phyloP scores from a whole-genome alignment of 2,113 vertebrate species.

The Cephalophus harveyi region DNA sequence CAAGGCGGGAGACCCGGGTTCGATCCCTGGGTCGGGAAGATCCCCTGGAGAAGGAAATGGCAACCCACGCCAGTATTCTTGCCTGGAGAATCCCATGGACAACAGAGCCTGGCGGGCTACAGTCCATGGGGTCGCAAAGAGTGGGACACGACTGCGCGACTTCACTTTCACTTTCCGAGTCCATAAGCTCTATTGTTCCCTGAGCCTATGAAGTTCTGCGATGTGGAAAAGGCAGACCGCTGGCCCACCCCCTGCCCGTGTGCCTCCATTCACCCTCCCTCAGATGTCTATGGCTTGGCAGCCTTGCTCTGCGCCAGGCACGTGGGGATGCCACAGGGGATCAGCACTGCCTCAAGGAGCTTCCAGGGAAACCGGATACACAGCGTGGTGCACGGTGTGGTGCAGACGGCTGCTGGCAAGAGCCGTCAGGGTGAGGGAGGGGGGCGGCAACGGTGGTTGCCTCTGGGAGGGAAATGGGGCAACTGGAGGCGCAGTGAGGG shows the following conservation, averaged over 20 bases:
- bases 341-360: not conserved
- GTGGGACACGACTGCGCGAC: not conserved
- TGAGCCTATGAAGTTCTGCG: not conserved
- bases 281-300: too few species aligned
- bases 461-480: not conserved
- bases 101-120: not conserved
- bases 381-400: not conserved
- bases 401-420: not conserved
- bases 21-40: not conserved
- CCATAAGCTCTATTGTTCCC: not conserved
- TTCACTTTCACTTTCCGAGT: not conserved
- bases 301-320: not conserved
- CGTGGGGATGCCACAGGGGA: rapidly evolving
- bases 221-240: not conserved
- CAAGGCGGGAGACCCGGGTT: not conserved
- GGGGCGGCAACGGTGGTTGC: not conserved
- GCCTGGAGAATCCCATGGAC: not conserved
- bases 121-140: not conserved
- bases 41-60: not conserved
- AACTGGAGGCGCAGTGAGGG: not conserved
- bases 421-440: rapidly evolving
- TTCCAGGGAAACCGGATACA: not conserved
- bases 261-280: not conserved
- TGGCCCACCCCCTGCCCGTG: not conserved
- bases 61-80: not conserved